A percentile compares a stretch with the other conserved stretches of the same genome.
These are phyloP conservation scores for Tapirus indicus DNA, from an alignment of 2,797 vertebrate genomes.

Conservation along the genomic window DNA sequence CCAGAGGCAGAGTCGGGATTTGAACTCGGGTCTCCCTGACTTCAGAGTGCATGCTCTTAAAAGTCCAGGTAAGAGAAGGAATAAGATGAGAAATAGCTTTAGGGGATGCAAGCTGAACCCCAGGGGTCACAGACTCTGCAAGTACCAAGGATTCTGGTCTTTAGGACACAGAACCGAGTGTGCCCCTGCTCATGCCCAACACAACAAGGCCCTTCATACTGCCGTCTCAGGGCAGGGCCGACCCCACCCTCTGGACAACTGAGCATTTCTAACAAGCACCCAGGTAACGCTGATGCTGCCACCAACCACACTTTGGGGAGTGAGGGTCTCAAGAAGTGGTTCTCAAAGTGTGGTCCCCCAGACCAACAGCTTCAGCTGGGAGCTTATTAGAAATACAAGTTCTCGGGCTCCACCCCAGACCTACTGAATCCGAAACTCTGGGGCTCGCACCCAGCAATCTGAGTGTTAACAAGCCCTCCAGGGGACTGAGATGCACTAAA, in stretches of 20 bases:
- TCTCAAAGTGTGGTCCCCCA: background rate
- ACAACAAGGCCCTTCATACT: too few relatives aligned
- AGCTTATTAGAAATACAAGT: background rate
- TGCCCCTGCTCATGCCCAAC: fast-evolving
- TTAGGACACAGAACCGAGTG: background rate
- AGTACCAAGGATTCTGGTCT: background rate
- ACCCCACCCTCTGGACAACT: background rate
- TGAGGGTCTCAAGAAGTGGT: background rate
- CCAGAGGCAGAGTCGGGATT: background rate
- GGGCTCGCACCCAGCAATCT: background rate
- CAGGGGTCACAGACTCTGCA: background rate
- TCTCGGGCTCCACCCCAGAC: background rate
- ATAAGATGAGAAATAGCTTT: background rate
- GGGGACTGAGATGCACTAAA: background rate
- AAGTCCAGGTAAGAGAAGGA: background rate
- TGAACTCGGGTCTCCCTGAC: background rate
- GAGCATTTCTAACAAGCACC: background rate
- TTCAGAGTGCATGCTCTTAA: background rate
- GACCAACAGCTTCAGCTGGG: background rate
- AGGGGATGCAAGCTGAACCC: background rate
- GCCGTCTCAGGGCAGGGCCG: background rate
- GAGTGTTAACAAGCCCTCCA: background rate
- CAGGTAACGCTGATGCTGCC: too few relatives aligned
- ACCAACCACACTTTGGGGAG: background rate
- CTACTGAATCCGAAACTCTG: background rate